Base-by-base conservation (phyloP, 2,888 invertebrate species). In the Heterodera filipjevi region DNA sequence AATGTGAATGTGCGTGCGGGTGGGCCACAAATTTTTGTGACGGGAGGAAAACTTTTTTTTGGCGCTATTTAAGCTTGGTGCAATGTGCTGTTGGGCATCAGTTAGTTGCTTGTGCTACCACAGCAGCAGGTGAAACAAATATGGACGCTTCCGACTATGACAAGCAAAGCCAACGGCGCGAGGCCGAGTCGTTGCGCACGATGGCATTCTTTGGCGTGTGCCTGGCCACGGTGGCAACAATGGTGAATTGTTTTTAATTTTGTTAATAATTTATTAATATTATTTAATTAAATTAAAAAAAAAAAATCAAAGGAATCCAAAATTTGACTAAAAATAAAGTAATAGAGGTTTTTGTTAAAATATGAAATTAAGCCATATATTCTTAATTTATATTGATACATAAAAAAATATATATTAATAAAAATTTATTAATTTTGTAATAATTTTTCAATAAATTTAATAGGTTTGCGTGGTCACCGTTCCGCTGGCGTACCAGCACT, bases 171-270 rank as follows among this genome's bases (percentile, higher is more conserved):
- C 81, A 80, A 53, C 79, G 76, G 53, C 71, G 59, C 30, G 85
- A 85, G 76, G 86, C 86, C 27, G 83, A 85, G 32, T 72, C 74
- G 30, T 81, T 85, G 49, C 80, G 85, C 64, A 84, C 82, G 33
- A 78, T 86, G n/a, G 87, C 87, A n/a, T 86, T 87, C 74, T 81
- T 87, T 74, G 87, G 87, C 49, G 87, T 87, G 39, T 82, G 86
- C 49, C 78, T 87, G 66, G 82, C 85, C 33, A 87, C 87, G 6
- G 81, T 87, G 6, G 86, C 88, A 27, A 86, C 86, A 10, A 74
- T 88, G 53, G 82, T 59, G 8, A 59, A 59, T 59, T 22, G 10
- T 59, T 27, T 53, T 22, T 3, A 59, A n/a, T 59, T 59, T 59
- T 59, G n/a, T n/a, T n/a, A n/a, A n/a, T n/a, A n/a, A n/a, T n/a